Base-by-base conservation (phyloP, 2,888 invertebrate genomes). In the Meandrusa payeni region DNA sequence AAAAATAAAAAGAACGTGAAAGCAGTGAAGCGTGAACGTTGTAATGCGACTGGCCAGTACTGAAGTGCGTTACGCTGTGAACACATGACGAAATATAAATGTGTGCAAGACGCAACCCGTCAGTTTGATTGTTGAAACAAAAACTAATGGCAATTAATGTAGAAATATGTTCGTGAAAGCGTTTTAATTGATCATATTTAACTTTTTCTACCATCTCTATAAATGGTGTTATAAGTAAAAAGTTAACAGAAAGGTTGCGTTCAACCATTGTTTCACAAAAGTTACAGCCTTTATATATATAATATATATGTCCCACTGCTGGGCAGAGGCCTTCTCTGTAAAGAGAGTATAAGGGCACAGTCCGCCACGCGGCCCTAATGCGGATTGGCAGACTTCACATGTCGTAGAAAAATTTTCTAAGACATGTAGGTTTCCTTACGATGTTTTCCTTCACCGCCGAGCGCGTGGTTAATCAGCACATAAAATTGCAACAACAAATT, bases 231-330 rank as follows among this genome's bases (percentile, higher is more conserved):
- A 2, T 3, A 4, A 2, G 15, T 4, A 15, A 15, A 15, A 4
- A 15, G 2, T 15, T 15, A 2, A 15, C 2, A 22, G 2, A 22
- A 22, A 41, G 10, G 32, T 22, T 27, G 10, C 28, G 22, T 13
- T 26, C 32, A 11, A 17, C 28, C 42, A 45, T 47, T 44, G 44
- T 38, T 47, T 41, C 45, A 41, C n/a, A n/a, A n/a, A n/a, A n/a
- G n/a, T n/a, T n/a, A n/a, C n/a, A n/a, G n/a, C n/a, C n/a, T n/a
- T n/a, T n/a, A n/a, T n/a, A n/a, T n/a, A n/a, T n/a, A n/a, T n/a
- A n/a, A n/a, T n/a, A n/a, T n/a, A n/a, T n/a, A n/a, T n/a, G n/a
- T n/a, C n/a, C n/a, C n/a, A n/a, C n/a, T n/a, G n/a, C n/a, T n/a
- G n/a, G n/a, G n/a, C n/a, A n/a, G n/a, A n/a, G n/a, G n/a, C n/a